phyloP scores from a whole-genome alignment of 1,140 invertebrate species.

The Anagrus nilaparvatae region DNA sequence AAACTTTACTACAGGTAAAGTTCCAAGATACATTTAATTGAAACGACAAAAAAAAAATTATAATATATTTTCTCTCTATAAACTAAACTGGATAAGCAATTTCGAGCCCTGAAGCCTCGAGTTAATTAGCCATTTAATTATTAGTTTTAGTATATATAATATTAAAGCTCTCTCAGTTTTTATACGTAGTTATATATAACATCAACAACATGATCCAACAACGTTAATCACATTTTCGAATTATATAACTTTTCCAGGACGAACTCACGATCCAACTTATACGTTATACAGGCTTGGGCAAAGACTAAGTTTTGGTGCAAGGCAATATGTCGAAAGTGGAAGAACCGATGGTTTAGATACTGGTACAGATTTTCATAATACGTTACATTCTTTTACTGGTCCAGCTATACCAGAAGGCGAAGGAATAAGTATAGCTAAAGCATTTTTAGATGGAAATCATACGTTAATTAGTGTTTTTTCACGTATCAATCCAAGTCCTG shows the following conservation, averaged over 20 bases:
- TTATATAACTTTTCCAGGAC: slow-evolving; percentile 69
- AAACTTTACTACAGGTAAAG: too few species aligned
- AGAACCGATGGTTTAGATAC: slow-evolving; percentile 59
- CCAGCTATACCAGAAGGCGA: slow-evolving; percentile 65
- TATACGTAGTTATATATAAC: too few species aligned
- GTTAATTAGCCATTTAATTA: slow-evolving; percentile 5
- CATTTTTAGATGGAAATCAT: slow-evolving; percentile 86
- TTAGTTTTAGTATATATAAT: too few species aligned
- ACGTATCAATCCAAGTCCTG: slow-evolving; percentile 86
- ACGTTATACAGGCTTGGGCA: slow-evolving; percentile 69
- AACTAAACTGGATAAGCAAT: too few species aligned
- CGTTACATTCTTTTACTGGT: slow-evolving; percentile 69
- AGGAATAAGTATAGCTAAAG: slow-evolving; percentile 67
- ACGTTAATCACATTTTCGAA: too few species aligned
- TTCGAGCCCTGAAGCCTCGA: too few species aligned
- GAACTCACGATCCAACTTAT: slow-evolving; percentile 73
- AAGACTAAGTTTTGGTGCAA: slow-evolving; percentile 60
- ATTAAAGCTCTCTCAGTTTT: too few species aligned
- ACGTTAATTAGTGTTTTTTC: slow-evolving; percentile 80
- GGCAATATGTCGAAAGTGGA: slow-evolving; percentile 74
- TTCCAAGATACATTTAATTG: too few species aligned
- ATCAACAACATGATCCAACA: too few species aligned
- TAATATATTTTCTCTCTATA: too few species aligned
- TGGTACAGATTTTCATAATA: slow-evolving; percentile 37
- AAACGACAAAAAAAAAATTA: too few species aligned